phyloP scores from a whole-genome alignment of 2,888 invertebrate genomes.

The Drosophila affinis region DNA sequence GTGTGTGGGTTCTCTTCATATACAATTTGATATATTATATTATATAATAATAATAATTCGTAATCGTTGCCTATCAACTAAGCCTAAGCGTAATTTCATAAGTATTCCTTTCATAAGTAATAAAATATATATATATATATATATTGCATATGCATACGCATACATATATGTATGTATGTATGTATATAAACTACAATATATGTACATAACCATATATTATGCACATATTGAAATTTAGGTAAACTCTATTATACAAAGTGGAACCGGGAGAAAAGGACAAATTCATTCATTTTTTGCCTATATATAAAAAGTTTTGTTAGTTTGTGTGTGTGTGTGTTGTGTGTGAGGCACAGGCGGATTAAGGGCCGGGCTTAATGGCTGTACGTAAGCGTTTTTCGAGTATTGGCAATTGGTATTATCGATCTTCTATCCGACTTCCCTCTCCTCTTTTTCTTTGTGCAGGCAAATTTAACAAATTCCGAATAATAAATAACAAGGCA shows the following conservation, averaged over 20 bases:
- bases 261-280: slow-evolving; percentile 23
- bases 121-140: slow-evolving; percentile 40
- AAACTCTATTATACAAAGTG: slow-evolving; percentile 33
- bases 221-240: slow-evolving; percentile 19
- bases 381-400: slow-evolving; percentile 23
- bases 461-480: slow-evolving; percentile 54
- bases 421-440: slow-evolving; percentile 25
- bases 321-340: neutral
- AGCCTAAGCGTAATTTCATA: slow-evolving; percentile 66
- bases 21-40: slow-evolving; percentile 61
- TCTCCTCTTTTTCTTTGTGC: neutral
- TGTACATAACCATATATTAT: slow-evolving; percentile 22
- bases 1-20: slow-evolving; percentile 41
- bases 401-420: slow-evolving; percentile 20
- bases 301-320: slow-evolving; percentile 6
- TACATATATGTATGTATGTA: too few relatives aligned
- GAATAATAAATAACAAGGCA: slow-evolving; percentile 66
- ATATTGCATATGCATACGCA: neutral
- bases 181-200: too few relatives aligned
- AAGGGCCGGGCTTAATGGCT: neutral
- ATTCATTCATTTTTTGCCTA: slow-evolving; percentile 31
- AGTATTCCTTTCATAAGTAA: slow-evolving; percentile 36
- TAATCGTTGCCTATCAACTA: slow-evolving; percentile 56
- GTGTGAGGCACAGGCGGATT: neutral
- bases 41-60: slow-evolving; percentile 76